These are phyloP conservation scores for Cervus canadensis DNA, from an alignment of 2,113 vertebrate species.

Conservation along the genomic window DNA sequence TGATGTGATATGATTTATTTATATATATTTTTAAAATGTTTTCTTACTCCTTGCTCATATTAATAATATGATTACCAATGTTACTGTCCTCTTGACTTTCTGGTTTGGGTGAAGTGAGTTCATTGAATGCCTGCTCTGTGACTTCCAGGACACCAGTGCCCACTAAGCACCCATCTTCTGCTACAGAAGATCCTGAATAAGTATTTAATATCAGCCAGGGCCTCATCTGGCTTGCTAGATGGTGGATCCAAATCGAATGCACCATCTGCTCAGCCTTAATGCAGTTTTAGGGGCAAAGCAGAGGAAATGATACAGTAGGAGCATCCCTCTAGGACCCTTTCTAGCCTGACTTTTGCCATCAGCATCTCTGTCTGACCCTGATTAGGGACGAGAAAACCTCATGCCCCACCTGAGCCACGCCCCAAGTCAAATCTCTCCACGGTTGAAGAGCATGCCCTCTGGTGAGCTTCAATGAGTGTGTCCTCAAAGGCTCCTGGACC, in stretches of 20 bases:
- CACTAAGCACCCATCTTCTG: too few species aligned
- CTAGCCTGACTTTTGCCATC: not conserved
- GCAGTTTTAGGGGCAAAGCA: not conserved
- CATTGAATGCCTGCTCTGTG: not conserved
- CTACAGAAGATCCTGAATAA: not conserved
- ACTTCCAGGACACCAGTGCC: not conserved
- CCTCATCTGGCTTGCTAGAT: not conserved
- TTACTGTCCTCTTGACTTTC: not conserved
- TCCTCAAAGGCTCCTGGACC: not conserved
- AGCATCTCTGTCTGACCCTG: not conserved
- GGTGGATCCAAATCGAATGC: too few species aligned
- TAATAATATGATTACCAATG: not conserved
- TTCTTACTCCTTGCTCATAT: not conserved
- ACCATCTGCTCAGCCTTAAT: not conserved
- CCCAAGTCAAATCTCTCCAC: not conserved
- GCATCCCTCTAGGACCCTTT: not conserved
- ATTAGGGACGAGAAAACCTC: not conserved
- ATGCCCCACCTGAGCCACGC: not conserved
- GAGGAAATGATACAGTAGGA: not conserved
- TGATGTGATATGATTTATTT: not conserved
- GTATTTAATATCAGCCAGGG: not conserved
- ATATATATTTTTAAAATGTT: not conserved
- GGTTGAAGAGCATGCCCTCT: not conserved
- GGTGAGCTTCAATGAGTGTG: not conserved
- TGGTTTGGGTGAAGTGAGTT: not conserved